These are phyloP conservation scores for Sphaerophoria taeniata DNA, from an alignment of 2,888 invertebrate genomes.

Conservation along the genomic window DNA sequence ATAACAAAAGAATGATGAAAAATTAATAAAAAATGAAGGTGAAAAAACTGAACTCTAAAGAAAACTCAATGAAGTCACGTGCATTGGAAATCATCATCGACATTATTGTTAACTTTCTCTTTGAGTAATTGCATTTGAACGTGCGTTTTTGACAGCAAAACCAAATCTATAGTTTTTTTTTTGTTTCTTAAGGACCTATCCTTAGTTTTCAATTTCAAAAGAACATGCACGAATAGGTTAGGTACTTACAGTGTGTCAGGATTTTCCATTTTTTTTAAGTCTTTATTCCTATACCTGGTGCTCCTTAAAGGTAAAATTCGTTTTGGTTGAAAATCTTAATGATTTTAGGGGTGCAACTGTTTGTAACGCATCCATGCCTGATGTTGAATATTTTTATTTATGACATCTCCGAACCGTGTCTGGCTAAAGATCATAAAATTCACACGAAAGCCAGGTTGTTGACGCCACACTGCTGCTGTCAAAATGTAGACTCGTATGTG, in stretches of 20 bases:
- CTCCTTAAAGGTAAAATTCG: constrained; percentile 1
- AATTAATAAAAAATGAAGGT: too few species aligned
- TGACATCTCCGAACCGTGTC: constrained; percentile 16
- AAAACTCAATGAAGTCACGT: constrained; percentile 27
- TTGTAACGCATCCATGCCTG: constrained; percentile 23
- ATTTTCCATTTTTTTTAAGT: not conserved
- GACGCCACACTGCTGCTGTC: constrained; percentile 14
- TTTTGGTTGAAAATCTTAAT: constrained; percentile 31
- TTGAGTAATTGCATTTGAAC: constrained; percentile 49
- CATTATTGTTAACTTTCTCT: not conserved
- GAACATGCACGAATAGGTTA: constrained; percentile 28
- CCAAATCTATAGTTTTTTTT: not conserved
- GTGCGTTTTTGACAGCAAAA: constrained; percentile 29
- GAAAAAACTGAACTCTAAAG: too few species aligned
- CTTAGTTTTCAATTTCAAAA: constrained; percentile 10
- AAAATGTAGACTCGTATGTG: not conserved
- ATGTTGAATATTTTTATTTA: not conserved
- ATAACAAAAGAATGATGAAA: too few species aligned
- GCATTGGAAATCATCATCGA: constrained; percentile 18
- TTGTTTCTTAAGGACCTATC: not conserved
- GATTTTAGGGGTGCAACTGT: constrained; percentile 34
- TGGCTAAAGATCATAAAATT: constrained; percentile 29
- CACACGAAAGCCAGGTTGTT: constrained; percentile 29
- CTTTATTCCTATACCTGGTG: constrained; percentile 7
- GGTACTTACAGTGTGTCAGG: not conserved